Conservation (phyloP, 2,888 invertebrate species). For the Coelogynopora nodosa region DNA sequence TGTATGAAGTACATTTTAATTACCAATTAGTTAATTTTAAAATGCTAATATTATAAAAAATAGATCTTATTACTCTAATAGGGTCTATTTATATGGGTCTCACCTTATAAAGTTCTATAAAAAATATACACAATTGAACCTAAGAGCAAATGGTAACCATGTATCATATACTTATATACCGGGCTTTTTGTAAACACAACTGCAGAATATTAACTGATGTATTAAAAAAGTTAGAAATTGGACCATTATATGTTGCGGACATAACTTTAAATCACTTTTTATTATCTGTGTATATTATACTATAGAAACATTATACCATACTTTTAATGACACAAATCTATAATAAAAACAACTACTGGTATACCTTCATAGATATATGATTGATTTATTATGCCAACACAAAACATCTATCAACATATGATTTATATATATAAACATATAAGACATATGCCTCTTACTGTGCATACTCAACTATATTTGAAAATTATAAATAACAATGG, state of each 20-base stretch:
- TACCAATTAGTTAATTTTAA: background rate
- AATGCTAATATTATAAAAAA: background rate
- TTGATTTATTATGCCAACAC: too few species aligned
- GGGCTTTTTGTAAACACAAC: background rate
- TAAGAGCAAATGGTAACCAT: background rate
- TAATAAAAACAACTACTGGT: too few species aligned
- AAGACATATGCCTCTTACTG: too few species aligned
- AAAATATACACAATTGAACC: background rate
- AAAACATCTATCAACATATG: too few species aligned
- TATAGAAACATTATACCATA: too few species aligned
- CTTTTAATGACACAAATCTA: too few species aligned
- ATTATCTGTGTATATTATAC: too few species aligned
- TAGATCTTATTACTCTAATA: background rate
- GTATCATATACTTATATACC: background rate
- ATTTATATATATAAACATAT: too few species aligned
- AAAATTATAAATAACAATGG: too few species aligned
- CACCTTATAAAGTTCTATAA: background rate
- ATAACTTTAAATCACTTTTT: too few species aligned
- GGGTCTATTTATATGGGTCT: background rate
- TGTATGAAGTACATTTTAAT: background rate
- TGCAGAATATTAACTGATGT: background rate
- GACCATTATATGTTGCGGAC: background rate
- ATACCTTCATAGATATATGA: too few species aligned
- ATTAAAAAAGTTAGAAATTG: background rate
- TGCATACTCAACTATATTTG: too few species aligned